A percentile compares a stretch with the other conserved stretches of the same genome.
Evolutionary conservation across 1,140 invertebrate species (phyloP).

Genomic region (Cephus cinctus): DNA sequence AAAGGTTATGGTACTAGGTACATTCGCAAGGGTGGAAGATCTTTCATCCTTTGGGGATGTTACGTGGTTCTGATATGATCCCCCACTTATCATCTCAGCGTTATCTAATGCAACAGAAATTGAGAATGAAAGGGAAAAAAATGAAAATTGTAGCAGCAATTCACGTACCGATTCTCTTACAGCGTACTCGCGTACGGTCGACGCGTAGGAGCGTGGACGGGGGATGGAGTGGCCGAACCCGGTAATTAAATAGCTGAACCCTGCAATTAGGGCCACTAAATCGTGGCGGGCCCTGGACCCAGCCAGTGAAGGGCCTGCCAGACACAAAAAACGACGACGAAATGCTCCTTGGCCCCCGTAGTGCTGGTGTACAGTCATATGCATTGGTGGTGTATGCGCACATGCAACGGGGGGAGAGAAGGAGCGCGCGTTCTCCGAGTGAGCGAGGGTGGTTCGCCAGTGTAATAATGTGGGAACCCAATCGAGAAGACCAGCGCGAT

Average conservation of each 20-base stretch:
- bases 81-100: too few species aligned
- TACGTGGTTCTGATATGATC: too few species aligned
- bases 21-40: too few species aligned
- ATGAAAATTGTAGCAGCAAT: too few species aligned
- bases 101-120: too few species aligned
- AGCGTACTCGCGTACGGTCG: too few species aligned
- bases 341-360: slow-evolving; percentile 41
- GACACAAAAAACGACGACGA: slow-evolving; percentile 58
- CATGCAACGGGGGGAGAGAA: slow-evolving; percentile 14
- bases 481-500: slow-evolving; percentile 25
- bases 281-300: slow-evolving; percentile 54
- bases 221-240: slow-evolving; percentile 40
- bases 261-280: slow-evolving; percentile 59
- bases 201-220: not conserved
- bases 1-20: too few species aligned
- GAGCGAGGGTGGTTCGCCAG: slow-evolving; percentile 56
- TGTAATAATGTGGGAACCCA: slow-evolving; percentile 52
- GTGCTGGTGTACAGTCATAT: too few species aligned
- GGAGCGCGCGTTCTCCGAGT: slow-evolving; percentile 21
- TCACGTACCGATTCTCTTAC: too few species aligned
- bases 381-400: slow-evolving; percentile 12
- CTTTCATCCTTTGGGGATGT: too few species aligned
- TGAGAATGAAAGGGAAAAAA: too few species aligned
- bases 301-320: slow-evolving; percentile 52
- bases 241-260: slow-evolving; percentile 59